Evolutionary conservation across 1,140 invertebrate species (phyloP).

Genomic region (Armadillidium nasatum): DNA sequence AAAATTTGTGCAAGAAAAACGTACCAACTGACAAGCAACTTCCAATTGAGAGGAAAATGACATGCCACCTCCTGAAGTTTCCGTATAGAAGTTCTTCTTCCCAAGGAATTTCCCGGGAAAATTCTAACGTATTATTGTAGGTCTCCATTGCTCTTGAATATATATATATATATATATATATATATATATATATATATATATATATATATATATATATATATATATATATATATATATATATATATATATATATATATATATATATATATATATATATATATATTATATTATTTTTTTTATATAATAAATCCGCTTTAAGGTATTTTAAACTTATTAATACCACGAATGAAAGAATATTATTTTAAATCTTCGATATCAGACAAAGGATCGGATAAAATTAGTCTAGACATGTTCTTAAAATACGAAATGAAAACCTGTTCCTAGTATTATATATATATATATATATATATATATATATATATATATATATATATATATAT

Average conservation of each 20-base stretch:
- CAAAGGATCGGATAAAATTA: too few species aligned
- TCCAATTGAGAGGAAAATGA: constrained; percentile 48
- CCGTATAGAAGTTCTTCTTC: constrained; percentile 49
- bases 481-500: too few species aligned
- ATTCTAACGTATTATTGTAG: too few species aligned
- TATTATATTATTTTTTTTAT: too few species aligned
- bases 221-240: neutral
- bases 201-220: constrained; percentile 10
- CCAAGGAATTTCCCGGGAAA: constrained; percentile 46
- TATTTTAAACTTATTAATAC: too few species aligned
- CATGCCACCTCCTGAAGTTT: constrained; percentile 51
- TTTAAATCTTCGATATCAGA: too few species aligned
- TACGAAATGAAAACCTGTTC: too few species aligned
- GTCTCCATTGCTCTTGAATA: neutral
- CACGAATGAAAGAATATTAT: too few species aligned
- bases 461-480: too few species aligned
- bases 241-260: constrained; percentile 14
- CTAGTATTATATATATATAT: too few species aligned
- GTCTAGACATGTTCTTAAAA: too few species aligned
- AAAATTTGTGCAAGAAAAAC: constrained; percentile 20
- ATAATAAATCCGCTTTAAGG: too few species aligned
- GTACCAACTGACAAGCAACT: constrained; percentile 47
- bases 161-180: neutral
- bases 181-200: constrained; percentile 3
- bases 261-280: neutral